Conservation (phyloP, 2,888 invertebrate genomes). For the Phortica magna region DNA sequence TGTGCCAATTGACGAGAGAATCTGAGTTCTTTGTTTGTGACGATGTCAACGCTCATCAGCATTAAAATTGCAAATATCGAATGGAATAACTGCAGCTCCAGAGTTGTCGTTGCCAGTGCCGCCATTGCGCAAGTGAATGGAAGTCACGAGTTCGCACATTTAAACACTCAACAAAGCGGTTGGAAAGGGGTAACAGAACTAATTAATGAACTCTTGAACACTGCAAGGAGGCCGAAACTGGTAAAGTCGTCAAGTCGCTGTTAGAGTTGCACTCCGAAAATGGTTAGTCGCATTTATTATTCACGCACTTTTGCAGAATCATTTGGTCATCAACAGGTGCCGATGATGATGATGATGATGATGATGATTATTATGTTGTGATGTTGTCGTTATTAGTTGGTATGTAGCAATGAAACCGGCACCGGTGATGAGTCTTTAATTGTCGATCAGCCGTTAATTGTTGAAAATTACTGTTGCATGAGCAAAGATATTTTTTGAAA, state of each 20-base stretch:
- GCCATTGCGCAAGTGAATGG: conserved; percentile 16
- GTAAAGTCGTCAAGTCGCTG: not conserved
- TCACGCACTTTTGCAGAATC: conserved; percentile 64
- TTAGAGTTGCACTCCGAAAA: conserved; percentile 36
- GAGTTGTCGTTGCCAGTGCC: conserved; percentile 64
- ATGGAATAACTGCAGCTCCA: conserved; percentile 64
- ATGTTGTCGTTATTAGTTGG: not conserved
- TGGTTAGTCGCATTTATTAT: conserved; percentile 52
- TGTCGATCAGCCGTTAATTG: conserved; percentile 69
- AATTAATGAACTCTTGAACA: conserved; percentile 48
- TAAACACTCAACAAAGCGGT: conserved; percentile 43
- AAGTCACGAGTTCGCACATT: conserved; percentile 8
- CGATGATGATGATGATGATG: conserved; percentile 47
- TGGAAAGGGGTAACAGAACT: conserved; percentile 37
- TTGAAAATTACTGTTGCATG: conserved; percentile 59
- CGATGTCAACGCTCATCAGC: conserved; percentile 52
- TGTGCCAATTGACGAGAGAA: not conserved
- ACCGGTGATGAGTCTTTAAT: conserved; percentile 66
- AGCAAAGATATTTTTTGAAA: conserved; percentile 56
- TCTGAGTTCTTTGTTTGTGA: not conserved
- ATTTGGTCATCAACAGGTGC: conserved; percentile 60
- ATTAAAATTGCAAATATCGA: conserved; percentile 64
- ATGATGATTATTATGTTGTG: conserved; percentile 41
- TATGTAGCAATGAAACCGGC: conserved; percentile 37
- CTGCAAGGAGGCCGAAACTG: conserved; percentile 36